These are phyloP conservation scores for Tachypleus tridentatus DNA, from an alignment of 1,140 invertebrate genomes.

Conservation along the genomic window DNA sequence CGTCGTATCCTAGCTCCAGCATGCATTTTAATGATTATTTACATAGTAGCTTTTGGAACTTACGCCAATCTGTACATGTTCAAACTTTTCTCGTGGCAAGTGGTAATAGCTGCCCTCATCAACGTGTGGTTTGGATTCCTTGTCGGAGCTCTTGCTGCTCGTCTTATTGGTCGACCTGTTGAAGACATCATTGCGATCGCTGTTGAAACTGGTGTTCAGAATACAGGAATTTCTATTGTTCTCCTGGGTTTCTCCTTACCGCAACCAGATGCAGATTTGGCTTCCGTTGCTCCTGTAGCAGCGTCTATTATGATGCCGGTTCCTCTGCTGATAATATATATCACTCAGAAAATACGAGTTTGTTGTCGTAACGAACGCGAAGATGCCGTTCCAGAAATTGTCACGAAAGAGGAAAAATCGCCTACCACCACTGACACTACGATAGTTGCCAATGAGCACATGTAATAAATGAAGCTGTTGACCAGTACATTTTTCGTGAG, in stretches of 20 bases:
- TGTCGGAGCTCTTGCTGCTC: conserved; percentile 51
- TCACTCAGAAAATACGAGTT: conserved; percentile 9
- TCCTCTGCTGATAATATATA: conserved; percentile 44
- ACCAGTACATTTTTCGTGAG: no score
- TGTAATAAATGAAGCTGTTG: no score
- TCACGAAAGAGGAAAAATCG: no score
- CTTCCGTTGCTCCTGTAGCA: conserved; percentile 55
- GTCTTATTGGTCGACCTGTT: conserved; percentile 45
- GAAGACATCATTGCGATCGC: conserved; percentile 68
- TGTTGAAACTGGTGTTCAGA: conserved; percentile 91
- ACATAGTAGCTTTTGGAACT: conserved; percentile 82
- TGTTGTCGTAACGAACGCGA: no score
- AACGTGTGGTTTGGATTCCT: conserved; percentile 79
- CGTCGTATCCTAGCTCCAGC: conserved; percentile 74
- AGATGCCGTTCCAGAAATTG: no score
- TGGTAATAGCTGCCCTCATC: conserved; percentile 63
- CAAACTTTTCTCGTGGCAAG: conserved; percentile 68
- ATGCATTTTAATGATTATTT: conserved; percentile 65
- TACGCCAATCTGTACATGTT: conserved; percentile 86
- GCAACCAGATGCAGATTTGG: conserved; percentile 37
- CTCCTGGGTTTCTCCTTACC: conserved; percentile 45
- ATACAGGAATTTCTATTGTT: conserved; percentile 84
- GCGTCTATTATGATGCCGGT: conserved; percentile 88
- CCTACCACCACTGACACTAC: no score
- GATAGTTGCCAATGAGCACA: no score